phyloP scores from a whole-genome alignment of 2,888 invertebrate species.

The Andrena dorsata region DNA sequence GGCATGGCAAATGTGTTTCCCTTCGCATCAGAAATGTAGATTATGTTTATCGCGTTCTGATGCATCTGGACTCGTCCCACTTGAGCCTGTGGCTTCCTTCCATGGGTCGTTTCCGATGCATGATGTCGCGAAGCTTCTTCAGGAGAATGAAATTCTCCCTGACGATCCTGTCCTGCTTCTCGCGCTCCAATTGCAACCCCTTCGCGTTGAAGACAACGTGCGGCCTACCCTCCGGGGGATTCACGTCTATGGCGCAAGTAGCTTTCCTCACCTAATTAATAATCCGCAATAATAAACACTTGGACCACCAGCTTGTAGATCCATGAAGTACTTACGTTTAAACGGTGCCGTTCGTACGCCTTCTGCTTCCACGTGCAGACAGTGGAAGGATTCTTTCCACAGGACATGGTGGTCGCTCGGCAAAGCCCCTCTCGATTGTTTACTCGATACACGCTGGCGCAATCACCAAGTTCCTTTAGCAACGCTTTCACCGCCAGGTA shows the following conservation, averaged over 20 bases:
- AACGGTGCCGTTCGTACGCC: conserved; percentile 79
- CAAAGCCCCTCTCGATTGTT: conserved; percentile 50
- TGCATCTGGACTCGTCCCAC: conserved; percentile 76
- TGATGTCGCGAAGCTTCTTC: conserved; percentile 79
- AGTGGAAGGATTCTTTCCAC: conserved; percentile 39
- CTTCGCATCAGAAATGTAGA: no score
- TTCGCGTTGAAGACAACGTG: conserved; percentile 80
- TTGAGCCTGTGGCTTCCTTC: conserved; percentile 70
- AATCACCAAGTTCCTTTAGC: conserved; percentile 66
- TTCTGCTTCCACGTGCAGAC: conserved; percentile 70
- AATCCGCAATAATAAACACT: not conserved
- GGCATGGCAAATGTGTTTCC: no score
- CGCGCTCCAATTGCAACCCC: conserved; percentile 78
- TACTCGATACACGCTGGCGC: conserved; percentile 55
- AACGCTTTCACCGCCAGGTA: conserved; percentile 47
- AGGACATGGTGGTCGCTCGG: conserved; percentile 45
- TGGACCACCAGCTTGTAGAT: no score
- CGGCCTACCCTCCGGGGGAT: conserved; percentile 77
- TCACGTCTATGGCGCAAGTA: conserved; percentile 78
- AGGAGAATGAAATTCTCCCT: conserved; percentile 81
- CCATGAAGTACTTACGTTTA: conserved; percentile 68
- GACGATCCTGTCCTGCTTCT: conserved; percentile 79
- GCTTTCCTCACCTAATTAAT: conserved; percentile 77
- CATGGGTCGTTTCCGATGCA: conserved; percentile 75
- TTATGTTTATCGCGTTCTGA: conserved; percentile 70